Evolutionary conservation across 2,113 vertebrate genomes (phyloP).

Genomic region (Phyllostomus discolor): DNA sequence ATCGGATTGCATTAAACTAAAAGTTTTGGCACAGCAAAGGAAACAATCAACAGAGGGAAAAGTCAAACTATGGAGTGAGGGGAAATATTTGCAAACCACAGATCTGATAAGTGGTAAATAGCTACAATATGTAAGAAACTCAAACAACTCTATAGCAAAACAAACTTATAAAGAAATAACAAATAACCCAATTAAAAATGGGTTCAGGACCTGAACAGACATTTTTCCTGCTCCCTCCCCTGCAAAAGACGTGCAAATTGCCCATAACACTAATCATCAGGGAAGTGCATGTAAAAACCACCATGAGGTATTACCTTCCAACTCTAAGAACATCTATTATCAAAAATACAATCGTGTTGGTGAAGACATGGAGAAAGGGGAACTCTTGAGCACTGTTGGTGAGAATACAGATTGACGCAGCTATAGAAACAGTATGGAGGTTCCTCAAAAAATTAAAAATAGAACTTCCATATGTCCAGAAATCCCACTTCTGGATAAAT

Average conservation of each 20-base stretch:
- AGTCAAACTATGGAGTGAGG: not conserved
- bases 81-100: not conserved
- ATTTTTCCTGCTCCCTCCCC: not conserved
- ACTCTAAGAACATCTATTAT: not conserved
- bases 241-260: not conserved
- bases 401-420: not conserved
- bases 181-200: not conserved
- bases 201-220: not conserved
- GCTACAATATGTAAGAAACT: not conserved
- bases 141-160: not conserved
- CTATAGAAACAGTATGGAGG: not conserved
- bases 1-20: not conserved
- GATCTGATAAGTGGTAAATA: not conserved
- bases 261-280: not conserved
- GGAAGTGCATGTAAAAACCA: not conserved
- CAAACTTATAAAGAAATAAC: not conserved
- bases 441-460: not conserved
- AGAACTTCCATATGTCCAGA: not conserved
- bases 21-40: not conserved
- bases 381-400: not conserved
- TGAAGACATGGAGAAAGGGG: not conserved
- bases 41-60: not conserved
- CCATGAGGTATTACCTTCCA: not conserved
- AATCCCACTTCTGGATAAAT: not conserved
- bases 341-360: not conserved